Evolutionary conservation across 2,888 invertebrate genomes (phyloP).

Genomic region (Drosophila robusta): DNA sequence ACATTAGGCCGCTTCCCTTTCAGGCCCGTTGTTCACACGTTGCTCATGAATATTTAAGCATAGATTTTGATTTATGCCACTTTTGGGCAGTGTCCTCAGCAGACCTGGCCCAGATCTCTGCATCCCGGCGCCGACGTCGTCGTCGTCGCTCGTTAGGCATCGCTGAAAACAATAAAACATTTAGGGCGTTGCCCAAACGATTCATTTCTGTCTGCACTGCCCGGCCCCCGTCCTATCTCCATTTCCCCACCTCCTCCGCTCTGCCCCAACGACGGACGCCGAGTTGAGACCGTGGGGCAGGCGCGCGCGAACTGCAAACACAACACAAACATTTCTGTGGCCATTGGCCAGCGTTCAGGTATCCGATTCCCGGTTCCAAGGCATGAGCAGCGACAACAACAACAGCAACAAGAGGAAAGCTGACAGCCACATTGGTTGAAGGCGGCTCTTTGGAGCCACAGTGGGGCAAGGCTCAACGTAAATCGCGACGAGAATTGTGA

Average conservation of each 20-base stretch:
- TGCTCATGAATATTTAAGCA: slow-evolving; percentile 79
- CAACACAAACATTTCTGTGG: slow-evolving; percentile 52
- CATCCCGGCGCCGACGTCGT: slow-evolving; percentile 33
- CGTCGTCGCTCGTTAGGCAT: background rate
- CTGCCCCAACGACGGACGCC: slow-evolving; percentile 11
- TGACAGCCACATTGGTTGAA: slow-evolving; percentile 28
- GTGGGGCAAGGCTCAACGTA: slow-evolving; percentile 21
- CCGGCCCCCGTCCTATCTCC: background rate
- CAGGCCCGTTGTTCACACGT: slow-evolving; percentile 59
- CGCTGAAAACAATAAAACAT: slow-evolving; percentile 64
- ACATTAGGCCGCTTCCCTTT: slow-evolving; percentile 60
- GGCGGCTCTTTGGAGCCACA: slow-evolving; percentile 31
- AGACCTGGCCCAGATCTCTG: slow-evolving; percentile 2
- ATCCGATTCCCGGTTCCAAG: slow-evolving; percentile 69
- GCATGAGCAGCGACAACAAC: slow-evolving; percentile 57
- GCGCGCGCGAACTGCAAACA: slow-evolving; percentile 54
- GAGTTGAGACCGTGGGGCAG: slow-evolving; percentile 35
- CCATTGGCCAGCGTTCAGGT: slow-evolving; percentile 75
- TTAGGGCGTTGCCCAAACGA: slow-evolving; percentile 72
- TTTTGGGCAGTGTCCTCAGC: slow-evolving; percentile 20
- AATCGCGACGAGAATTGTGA: background rate
- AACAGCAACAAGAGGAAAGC: slow-evolving; percentile 37
- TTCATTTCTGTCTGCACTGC: slow-evolving; percentile 34
- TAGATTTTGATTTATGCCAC: slow-evolving; percentile 70
- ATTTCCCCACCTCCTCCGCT: background rate